Percentiles rank a stretch among this genome's conserved stretches.
Evolutionary conservation across 2,797 vertebrate genomes (phyloP).

Genomic region (Cryptoprocta ferox): DNA sequence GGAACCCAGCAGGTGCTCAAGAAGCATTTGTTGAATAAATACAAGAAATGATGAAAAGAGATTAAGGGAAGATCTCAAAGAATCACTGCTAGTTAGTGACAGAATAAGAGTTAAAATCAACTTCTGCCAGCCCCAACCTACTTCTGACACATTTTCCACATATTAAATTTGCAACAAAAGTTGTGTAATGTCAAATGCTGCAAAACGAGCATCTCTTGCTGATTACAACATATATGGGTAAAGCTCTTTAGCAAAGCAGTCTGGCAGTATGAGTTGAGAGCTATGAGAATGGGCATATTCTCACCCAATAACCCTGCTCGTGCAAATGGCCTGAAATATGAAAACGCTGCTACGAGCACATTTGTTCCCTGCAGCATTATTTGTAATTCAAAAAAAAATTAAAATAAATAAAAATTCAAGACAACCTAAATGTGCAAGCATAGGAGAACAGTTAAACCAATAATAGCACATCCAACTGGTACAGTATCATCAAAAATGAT

Average conservation of each 20-base stretch:
- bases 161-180: slow-evolving; percentile 30
- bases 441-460: background rate
- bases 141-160: slow-evolving; percentile 17
- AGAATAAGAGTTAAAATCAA: slow-evolving; percentile 15
- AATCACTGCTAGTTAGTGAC: background rate
- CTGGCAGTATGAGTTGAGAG: background rate
- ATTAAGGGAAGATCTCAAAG: background rate
- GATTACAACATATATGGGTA: background rate
- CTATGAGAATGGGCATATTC: background rate
- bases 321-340: slow-evolving; percentile 24
- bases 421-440: background rate
- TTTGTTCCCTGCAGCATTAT: slow-evolving; percentile 24
- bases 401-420: background rate
- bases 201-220: slow-evolving; percentile 21
- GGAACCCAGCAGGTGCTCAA: background rate
- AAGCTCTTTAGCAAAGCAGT: slow-evolving; percentile 46
- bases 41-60: background rate
- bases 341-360: background rate
- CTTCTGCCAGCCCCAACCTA: background rate
- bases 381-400: slow-evolving; percentile 9
- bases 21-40: background rate
- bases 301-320: slow-evolving; percentile 17
- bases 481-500: background rate
- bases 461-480: background rate
- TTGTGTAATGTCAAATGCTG: background rate